phyloP scores from a whole-genome alignment of 2,888 invertebrate species.

The Macrosiphum euphorbiae region DNA sequence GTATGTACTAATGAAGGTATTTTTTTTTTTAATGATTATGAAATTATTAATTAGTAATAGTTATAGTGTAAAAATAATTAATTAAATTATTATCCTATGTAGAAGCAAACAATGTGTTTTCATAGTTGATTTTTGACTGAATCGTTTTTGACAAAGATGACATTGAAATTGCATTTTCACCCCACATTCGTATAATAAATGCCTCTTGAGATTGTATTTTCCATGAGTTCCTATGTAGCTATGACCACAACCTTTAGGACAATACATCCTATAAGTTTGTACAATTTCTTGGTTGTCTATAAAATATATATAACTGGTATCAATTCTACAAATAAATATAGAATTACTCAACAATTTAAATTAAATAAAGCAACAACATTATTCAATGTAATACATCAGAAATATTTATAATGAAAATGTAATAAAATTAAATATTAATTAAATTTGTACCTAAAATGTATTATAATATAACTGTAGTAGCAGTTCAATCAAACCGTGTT shows the following conservation, averaged over 20 bases:
- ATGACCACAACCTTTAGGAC: too few relatives aligned
- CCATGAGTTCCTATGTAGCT: too few relatives aligned
- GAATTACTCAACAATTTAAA: not conserved
- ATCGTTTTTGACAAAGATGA: slow-evolving; percentile 63
- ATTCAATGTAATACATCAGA: not conserved
- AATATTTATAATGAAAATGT: not conserved
- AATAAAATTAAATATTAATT: not conserved
- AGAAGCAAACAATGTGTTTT: not conserved
- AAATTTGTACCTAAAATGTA: not conserved
- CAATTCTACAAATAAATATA: not conserved
- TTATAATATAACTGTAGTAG: not conserved
- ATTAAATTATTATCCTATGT: slow-evolving; percentile 34
- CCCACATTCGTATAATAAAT: slow-evolving; percentile 66
- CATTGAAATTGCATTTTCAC: slow-evolving; percentile 67
- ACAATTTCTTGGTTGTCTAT: too few relatives aligned
- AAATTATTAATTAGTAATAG: not conserved
- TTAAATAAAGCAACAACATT: not conserved
- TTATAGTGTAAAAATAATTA: not conserved
- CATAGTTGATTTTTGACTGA: slow-evolving; percentile 59
- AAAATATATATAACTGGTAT: too few relatives aligned
- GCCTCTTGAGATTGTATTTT: slow-evolving; percentile 11
- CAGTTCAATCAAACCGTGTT: not conserved
- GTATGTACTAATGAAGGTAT: too few relatives aligned
- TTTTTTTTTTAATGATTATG: not conserved
- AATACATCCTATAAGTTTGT: too few relatives aligned